Conservation (phyloP, 2,797 vertebrate genomes). For the Dermochelys coriacea region DNA sequence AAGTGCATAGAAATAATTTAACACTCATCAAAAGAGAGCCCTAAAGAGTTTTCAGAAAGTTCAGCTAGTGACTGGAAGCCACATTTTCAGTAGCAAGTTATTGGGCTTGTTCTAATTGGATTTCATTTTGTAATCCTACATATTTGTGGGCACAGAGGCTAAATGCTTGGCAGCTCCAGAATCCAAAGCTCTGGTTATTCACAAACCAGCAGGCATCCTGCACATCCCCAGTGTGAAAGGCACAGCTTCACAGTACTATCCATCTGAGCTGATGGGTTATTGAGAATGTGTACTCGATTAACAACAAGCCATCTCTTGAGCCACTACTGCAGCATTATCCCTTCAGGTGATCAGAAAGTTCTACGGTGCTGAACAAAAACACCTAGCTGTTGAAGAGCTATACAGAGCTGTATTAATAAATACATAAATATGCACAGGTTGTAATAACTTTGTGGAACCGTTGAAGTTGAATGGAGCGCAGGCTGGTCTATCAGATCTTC, state of each 20-base stretch:
- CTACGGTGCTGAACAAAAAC: not conserved
- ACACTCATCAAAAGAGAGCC: not conserved
- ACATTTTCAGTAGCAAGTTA: not conserved
- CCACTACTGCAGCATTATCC: not conserved
- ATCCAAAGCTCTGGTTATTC: rapidly evolving
- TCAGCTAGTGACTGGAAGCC: rapidly evolving
- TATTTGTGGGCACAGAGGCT: rapidly evolving
- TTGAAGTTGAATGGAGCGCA: not conserved
- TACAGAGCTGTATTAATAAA: not conserved
- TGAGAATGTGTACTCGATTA: rapidly evolving
- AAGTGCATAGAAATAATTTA: conserved; percentile 12
- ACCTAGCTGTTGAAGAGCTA: rapidly evolving
- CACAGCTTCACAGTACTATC: rapidly evolving
- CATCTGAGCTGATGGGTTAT: not conserved
- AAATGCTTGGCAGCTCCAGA: not conserved
- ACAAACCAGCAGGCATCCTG: not conserved
- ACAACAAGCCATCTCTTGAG: rapidly evolving
- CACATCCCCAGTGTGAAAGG: rapidly evolving
- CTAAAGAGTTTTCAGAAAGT: not conserved
- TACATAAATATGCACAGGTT: not conserved
- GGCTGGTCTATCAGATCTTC: not conserved
- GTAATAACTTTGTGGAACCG: not conserved
- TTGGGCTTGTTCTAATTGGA: not conserved
- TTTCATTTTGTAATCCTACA: not conserved
- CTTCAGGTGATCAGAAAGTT: not conserved